Base-by-base conservation (phyloP, 1,140 invertebrate genomes). In the Heliconius eleuchia region DNA sequence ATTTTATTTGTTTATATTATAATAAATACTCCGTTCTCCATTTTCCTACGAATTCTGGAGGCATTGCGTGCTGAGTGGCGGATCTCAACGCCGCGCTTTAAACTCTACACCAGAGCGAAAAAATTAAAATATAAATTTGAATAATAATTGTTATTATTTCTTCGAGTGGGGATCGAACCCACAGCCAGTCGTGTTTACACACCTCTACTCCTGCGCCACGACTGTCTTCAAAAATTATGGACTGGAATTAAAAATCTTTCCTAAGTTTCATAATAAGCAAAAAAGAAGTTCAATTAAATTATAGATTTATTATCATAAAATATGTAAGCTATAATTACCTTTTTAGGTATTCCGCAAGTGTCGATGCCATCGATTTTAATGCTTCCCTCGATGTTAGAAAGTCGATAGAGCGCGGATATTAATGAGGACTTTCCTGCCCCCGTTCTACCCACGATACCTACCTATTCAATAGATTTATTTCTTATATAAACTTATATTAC, bases 391-490 rank as follows among this genome's bases (percentile, higher is more conserved):
- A 90, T 88, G 7, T 86, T 88, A 71, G 95, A 95, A 16, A 95
- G 92, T 83, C 96, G 94, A 83, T 97, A 97, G 8, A 97, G 89
- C 19, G 96, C 95, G 18, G 95, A 92, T 70, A 97, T 96, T 2
- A 98, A 87, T 0, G 97, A 97, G 2, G 96, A 96, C 86, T 98
- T 98, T 0, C 97, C 97, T 80, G 98, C 98, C 1, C 98, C 98
- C 1, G 97, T 98, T 55, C 97, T 85, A 6, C 96, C 96, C 18
- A 96, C 96, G n/a, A 97, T 96, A 57, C 96, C 96, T 46, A 97
- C 93, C 96, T 96, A 92, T 18, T 87, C 76, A 76, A 30, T 30
- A 16, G 2, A 60, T 60, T 23, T n/a, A 13, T 66, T 66, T 27
- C 11, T 66, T 27, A 30, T 66, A 4, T 30, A 13, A 60, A 27